Percentiles rank a stretch among this genome's conserved stretches.
Conservation (phyloP, 2,888 invertebrate species). For the Limnephilus marmoratus region DNA sequence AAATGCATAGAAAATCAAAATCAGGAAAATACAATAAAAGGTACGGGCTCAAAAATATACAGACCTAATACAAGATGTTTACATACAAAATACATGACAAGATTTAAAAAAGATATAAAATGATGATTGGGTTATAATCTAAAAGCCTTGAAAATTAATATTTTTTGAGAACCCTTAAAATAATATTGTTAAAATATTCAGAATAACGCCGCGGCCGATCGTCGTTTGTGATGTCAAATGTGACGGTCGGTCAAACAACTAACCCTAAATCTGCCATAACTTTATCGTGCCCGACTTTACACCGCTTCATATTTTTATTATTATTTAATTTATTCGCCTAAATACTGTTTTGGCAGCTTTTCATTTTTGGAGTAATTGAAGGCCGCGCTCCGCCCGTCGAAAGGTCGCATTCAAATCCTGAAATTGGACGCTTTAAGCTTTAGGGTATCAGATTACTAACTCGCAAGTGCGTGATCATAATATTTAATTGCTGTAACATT, state of each 20-base stretch:
- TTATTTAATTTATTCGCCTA: slow-evolving; percentile 1
- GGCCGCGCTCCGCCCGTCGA: not conserved
- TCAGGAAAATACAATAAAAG: too few relatives aligned
- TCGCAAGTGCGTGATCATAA: not conserved
- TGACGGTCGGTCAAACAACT: not conserved
- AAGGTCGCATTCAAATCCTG: not conserved
- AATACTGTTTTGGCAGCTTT: not conserved
- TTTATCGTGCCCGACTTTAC: not conserved
- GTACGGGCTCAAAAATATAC: too few relatives aligned
- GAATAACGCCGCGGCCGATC: not conserved
- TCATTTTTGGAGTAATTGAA: not conserved
- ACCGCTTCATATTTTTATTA: not conserved
- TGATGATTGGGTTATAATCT: too few relatives aligned
- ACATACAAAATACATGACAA: too few relatives aligned
- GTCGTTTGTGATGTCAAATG: not conserved
- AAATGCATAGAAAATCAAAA: too few relatives aligned
- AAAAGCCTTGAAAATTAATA: too few relatives aligned
- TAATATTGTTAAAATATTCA: not conserved
- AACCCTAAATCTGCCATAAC: not conserved
- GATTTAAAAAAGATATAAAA: too few relatives aligned
- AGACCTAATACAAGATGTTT: too few relatives aligned
- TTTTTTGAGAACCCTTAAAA: too few relatives aligned
- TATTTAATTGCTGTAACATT: not conserved
- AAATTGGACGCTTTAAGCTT: not conserved
- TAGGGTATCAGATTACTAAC: not conserved